phyloP scores from a whole-genome alignment of 2,113 vertebrate species.

The Gymnogyps californianus region DNA sequence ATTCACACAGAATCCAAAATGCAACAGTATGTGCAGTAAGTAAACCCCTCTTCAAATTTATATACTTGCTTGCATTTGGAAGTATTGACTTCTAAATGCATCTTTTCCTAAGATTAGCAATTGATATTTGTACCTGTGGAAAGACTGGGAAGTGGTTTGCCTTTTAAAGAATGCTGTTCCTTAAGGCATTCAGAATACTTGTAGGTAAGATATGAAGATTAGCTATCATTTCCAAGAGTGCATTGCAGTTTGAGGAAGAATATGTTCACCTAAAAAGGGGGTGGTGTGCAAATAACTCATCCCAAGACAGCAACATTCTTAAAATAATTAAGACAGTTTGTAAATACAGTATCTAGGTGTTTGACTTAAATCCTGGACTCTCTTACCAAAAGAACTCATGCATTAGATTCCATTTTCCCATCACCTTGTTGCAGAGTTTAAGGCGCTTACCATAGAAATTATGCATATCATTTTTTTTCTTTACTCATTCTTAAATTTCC shows the following conservation, averaged over 20 bases:
- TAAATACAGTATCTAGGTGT: not conserved
- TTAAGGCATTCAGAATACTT: not conserved
- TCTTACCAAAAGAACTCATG: not conserved
- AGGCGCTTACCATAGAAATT: not conserved
- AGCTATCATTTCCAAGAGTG: not conserved
- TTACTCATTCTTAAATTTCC: constrained; percentile 21
- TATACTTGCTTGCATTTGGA: not conserved
- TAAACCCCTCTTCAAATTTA: not conserved
- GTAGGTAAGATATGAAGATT: not conserved
- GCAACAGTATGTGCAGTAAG: not conserved
- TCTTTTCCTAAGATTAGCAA: not conserved
- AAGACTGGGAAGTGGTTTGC: not conserved
- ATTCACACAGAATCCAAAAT: not conserved
- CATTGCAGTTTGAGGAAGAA: not conserved
- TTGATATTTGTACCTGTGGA: not conserved
- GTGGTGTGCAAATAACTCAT: not conserved
- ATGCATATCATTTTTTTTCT: not conserved
- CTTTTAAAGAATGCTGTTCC: not conserved
- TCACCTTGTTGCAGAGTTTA: not conserved
- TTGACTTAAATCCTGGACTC: not conserved
- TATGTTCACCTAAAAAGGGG: not conserved
- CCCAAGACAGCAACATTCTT: not conserved
- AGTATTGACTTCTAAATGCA: not conserved
- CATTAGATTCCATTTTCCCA: not conserved
- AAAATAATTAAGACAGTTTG: not conserved